Evolutionary conservation across 2,113 vertebrate species (phyloP).

Genomic region (Strigops habroptila): DNA sequence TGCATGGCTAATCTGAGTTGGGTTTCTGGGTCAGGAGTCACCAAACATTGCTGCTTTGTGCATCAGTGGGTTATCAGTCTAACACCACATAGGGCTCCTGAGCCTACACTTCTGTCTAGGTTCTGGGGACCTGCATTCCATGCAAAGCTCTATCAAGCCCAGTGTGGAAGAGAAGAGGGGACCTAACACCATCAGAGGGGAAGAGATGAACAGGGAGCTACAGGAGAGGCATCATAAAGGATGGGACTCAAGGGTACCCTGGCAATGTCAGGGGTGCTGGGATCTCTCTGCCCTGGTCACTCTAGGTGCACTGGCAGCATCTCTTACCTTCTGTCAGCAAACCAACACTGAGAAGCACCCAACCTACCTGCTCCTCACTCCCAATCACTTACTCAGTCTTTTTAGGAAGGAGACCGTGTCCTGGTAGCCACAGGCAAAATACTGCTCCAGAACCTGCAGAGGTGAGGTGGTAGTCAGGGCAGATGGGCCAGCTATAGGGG

Average conservation of each 20-base stretch:
- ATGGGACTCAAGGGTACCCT: background rate
- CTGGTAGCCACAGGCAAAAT: conserved; percentile 5
- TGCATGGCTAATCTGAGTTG: background rate
- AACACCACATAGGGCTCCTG: background rate
- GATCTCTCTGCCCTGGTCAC: background rate
- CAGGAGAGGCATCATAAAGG: background rate
- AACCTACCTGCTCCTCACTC: background rate
- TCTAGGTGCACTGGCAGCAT: background rate
- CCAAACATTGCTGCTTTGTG: background rate
- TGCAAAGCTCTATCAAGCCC: background rate
- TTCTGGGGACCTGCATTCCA: background rate
- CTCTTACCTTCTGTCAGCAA: background rate
- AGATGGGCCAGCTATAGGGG: background rate
- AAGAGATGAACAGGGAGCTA: background rate
- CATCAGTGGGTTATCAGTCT: background rate
- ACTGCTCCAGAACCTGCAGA: background rate
- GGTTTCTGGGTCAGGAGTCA: background rate
- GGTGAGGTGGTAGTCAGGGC: background rate
- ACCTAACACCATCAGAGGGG: background rate
- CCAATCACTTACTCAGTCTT: conserved; percentile 13
- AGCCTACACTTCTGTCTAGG: background rate
- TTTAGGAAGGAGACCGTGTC: background rate
- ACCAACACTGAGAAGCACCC: fast-evolving
- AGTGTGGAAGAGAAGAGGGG: background rate
- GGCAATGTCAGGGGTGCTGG: background rate